phyloP scores from a whole-genome alignment of 2,888 invertebrate genomes.

The Leucophora obtusa region DNA sequence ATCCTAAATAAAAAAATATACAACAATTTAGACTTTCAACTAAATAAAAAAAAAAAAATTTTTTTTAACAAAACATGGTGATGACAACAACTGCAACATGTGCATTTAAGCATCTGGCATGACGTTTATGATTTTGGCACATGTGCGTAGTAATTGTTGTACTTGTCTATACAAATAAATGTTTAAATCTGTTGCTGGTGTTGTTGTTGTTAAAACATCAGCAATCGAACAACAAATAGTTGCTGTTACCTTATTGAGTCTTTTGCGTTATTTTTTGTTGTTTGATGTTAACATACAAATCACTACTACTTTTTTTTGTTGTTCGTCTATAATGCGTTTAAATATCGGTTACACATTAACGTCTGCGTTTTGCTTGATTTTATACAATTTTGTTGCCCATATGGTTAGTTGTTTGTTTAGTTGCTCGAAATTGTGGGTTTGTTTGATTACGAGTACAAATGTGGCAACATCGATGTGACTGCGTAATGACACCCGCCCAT shows the following conservation, averaged over 20 bases:
- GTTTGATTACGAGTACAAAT: conserved; percentile 40
- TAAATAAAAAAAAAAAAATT: background rate
- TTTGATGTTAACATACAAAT: conserved; percentile 57
- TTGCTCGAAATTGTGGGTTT: background rate
- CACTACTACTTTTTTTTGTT: conserved; percentile 37
- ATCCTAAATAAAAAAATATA: conserved; percentile 45
- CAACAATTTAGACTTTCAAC: conserved; percentile 32
- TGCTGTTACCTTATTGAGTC: conserved; percentile 57
- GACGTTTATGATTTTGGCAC: conserved; percentile 62
- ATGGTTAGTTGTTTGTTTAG: conserved; percentile 44
- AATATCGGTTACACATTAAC: conserved; percentile 63
- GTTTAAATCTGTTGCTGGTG: conserved; percentile 32
- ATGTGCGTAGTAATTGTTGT: conserved; percentile 62
- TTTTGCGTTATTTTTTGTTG: conserved; percentile 16
- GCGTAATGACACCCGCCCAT: conserved; percentile 64
- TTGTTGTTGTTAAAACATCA: conserved; percentile 41
- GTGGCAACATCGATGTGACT: conserved; percentile 55
- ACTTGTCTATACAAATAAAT: conserved; percentile 55
- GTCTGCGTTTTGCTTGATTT: conserved; percentile 33
- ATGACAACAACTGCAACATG: conserved; percentile 61
- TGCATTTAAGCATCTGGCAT: conserved; percentile 62
- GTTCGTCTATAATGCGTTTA: conserved; percentile 42
- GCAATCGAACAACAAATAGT: conserved; percentile 53
- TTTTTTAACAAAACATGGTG: conserved; percentile 54
- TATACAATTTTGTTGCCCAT: conserved; percentile 48